Percentiles rank a stretch among this genome's conserved stretches.
phyloP scores from a whole-genome alignment of 2,888 invertebrate genomes.

The Harmothoe impar region DNA sequence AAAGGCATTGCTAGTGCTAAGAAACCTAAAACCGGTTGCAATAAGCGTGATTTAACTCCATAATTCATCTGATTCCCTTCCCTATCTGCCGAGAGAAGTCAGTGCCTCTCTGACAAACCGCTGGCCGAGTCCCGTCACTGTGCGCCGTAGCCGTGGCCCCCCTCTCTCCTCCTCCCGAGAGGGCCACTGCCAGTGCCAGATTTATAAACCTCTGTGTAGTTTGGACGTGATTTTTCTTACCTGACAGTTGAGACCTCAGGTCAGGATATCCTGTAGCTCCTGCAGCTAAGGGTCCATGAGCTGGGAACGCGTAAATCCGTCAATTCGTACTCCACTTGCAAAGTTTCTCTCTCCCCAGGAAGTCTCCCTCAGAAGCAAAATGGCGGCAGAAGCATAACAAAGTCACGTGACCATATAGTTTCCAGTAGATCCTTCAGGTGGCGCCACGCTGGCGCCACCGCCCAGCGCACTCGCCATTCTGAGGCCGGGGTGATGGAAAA shows the following conservation, averaged over 20 bases:
- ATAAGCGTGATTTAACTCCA: no score
- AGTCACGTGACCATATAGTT: constrained; percentile 71
- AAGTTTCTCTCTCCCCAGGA: neutral
- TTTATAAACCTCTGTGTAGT: neutral
- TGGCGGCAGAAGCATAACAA: constrained; percentile 73
- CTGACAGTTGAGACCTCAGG: neutral
- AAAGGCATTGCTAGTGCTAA: neutral
- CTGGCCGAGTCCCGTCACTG: neutral
- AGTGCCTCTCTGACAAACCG: neutral
- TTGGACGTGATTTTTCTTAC: neutral
- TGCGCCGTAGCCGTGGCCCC: neutral
- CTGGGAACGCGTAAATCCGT: constrained; percentile 48
- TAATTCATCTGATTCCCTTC: neutral
- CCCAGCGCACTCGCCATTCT: no score
- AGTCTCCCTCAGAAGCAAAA: constrained; percentile 70
- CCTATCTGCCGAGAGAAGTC: no score
- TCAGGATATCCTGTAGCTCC: neutral
- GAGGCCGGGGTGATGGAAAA: no score
- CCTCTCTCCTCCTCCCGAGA: neutral
- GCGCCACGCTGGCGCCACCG: neutral
- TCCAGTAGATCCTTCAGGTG: neutral
- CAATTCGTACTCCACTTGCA: constrained; percentile 40
- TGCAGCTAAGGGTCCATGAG: neutral
- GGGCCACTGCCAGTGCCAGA: constrained; percentile 22
- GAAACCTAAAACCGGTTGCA: no score